These are phyloP conservation scores for Centruroides sculpturatus DNA, from an alignment of 1,140 invertebrate species.

Conservation along the genomic window DNA sequence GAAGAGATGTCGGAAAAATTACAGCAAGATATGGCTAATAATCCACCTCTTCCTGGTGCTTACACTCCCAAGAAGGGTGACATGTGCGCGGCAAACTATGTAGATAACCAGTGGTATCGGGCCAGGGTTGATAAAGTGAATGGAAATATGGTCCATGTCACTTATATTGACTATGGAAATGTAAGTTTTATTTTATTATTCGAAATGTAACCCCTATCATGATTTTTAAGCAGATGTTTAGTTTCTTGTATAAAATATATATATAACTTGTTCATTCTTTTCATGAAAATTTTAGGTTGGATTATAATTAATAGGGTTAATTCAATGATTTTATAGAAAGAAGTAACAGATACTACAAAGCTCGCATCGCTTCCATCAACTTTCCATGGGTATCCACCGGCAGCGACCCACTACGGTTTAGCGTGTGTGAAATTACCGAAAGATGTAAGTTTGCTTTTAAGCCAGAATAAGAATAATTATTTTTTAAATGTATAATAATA, in stretches of 20 bases:
- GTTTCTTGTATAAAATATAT: background rate
- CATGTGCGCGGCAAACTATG: constrained; percentile 80
- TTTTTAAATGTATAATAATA: background rate
- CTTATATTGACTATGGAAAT: constrained; percentile 96
- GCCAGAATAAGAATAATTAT: background rate
- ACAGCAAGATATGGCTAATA: constrained; percentile 63
- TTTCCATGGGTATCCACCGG: constrained; percentile 56
- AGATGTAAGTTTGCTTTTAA: constrained; percentile 43
- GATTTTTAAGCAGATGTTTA: background rate
- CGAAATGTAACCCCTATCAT: background rate
- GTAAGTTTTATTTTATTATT: constrained; percentile 24
- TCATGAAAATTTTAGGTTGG: background rate
- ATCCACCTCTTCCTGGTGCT: constrained; percentile 69
- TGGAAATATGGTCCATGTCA: constrained; percentile 47
- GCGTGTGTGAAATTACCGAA: constrained; percentile 67
- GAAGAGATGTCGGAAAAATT: constrained; percentile 72
- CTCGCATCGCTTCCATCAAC: constrained; percentile 51
- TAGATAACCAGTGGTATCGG: constrained; percentile 84
- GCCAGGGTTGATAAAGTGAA: constrained; percentile 75
- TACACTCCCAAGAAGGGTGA: constrained; percentile 72
- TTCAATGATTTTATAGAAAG: constrained; percentile 28
- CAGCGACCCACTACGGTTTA: constrained; percentile 70
- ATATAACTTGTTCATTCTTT: background rate
- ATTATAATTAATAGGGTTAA: background rate
- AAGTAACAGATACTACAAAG: constrained; percentile 25